Evolutionary conservation across 2,113 vertebrate species (phyloP).

Genomic region (Martes martes): DNA sequence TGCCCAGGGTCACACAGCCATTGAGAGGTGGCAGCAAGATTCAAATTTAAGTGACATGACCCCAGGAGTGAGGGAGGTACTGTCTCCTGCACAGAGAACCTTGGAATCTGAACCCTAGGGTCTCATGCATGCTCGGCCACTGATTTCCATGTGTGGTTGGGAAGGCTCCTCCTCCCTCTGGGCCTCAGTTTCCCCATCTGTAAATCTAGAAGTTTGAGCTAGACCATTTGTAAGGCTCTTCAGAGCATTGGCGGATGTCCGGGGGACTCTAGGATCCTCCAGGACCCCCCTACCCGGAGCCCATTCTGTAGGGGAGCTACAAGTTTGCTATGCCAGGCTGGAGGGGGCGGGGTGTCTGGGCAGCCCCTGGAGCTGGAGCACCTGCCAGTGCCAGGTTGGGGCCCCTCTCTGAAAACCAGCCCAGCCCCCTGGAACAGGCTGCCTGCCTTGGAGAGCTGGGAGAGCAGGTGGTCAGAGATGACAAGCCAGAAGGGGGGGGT

Average conservation of each 20-base stretch:
- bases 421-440: background rate
- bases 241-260: background rate
- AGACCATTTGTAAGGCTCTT: background rate
- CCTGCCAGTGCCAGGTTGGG: background rate
- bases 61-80: background rate
- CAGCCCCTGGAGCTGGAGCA: background rate
- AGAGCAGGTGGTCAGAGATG: background rate
- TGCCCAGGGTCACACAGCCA: background rate
- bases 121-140: rapidly evolving
- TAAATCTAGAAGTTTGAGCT: background rate
- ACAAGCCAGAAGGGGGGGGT: background rate
- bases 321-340: background rate
- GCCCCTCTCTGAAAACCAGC: background rate
- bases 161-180: background rate
- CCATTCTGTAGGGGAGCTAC: background rate
- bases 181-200: background rate
- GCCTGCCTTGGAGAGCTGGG: background rate
- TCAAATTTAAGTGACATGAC: background rate
- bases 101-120: background rate
- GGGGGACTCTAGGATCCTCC: background rate
- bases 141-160: rapidly evolving
- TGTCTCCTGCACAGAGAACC: background rate
- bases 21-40: background rate
- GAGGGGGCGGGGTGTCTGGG: background rate
- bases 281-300: background rate